These are phyloP conservation scores for Eulemur mongoz DNA, from an alignment of 2,797 vertebrate species.

Conservation along the genomic window DNA sequence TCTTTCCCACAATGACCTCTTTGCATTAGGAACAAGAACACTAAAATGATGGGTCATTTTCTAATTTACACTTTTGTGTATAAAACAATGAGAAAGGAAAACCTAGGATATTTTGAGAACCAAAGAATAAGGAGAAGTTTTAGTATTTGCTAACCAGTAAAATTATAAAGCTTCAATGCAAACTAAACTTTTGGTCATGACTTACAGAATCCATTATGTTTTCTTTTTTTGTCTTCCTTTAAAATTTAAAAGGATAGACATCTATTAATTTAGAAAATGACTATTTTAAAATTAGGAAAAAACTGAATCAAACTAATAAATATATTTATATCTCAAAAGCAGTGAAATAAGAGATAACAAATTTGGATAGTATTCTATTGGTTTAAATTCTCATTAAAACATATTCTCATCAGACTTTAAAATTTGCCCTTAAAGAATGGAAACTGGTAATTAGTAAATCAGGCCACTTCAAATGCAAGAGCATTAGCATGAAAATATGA, in stretches of 20 bases:
- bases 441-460: background rate
- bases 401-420: slow-evolving; percentile 16
- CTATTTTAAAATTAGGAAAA: slow-evolving; percentile 47
- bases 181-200: background rate
- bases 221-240: slow-evolving; percentile 19
- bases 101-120: background rate
- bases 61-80: slow-evolving; percentile 9
- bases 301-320: background rate
- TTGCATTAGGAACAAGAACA: slow-evolving; percentile 33
- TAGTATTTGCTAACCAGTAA: slow-evolving; percentile 36
- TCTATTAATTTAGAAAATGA: slow-evolving; percentile 10
- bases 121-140: background rate
- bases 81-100: background rate
- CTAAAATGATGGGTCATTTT: slow-evolving; percentile 50
- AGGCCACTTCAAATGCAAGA: slow-evolving; percentile 32
- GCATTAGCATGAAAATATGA: background rate
- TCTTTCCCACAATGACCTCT: slow-evolving; percentile 29
- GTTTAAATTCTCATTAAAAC: slow-evolving; percentile 36
- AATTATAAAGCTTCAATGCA: slow-evolving; percentile 6
- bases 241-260: background rate
- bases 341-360: background rate
- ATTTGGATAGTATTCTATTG: background rate
- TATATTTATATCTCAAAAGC: background rate
- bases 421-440: slow-evolving; percentile 6
- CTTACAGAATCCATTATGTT: background rate